A percentile compares a stretch with the other conserved stretches of the same genome.
These are phyloP conservation scores for Platichthys stellatus DNA, from an alignment of 2,113 vertebrate species.

Conservation along the genomic window DNA sequence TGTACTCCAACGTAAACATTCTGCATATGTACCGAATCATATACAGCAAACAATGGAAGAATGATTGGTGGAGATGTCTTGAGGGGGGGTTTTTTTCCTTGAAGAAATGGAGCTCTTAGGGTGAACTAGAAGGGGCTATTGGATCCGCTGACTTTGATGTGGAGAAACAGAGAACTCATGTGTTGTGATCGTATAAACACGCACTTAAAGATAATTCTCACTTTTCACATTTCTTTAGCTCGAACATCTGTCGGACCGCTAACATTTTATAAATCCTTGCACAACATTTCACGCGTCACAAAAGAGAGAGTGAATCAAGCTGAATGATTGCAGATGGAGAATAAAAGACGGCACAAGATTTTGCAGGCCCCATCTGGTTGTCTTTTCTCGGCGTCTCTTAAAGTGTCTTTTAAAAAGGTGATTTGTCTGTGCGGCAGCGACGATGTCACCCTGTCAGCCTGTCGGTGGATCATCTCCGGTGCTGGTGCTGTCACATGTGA, in stretches of 20 bases:
- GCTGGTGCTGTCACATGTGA: conserved; percentile 54
- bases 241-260: conserved; percentile 61
- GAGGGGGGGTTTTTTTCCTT: background rate
- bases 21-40: conserved; percentile 70
- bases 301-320: conserved; percentile 60
- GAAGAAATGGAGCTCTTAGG: conserved; percentile 29
- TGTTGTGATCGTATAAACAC: conserved; percentile 55
- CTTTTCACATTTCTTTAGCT: conserved; percentile 59
- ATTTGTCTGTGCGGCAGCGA: conserved; percentile 72
- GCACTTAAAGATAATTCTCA: conserved; percentile 58
- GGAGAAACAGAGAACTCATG: conserved; percentile 20
- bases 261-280: conserved; percentile 71
- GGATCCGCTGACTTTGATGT: conserved; percentile 45
- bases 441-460: conserved; percentile 55
- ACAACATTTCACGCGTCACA: conserved; percentile 75
- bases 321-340: conserved; percentile 80
- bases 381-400: conserved; percentile 70
- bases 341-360: conserved; percentile 62
- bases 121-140: conserved; percentile 13
- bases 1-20: conserved; percentile 75
- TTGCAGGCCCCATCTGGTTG: conserved; percentile 78
- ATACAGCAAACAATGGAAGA: conserved; percentile 70
- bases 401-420: conserved; percentile 81
- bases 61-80: conserved; percentile 47
- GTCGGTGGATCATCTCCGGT: conserved; percentile 59